Conservation (phyloP, 64 coral and sea anemone genomes). For the Pocillopora verrucosa region DNA sequence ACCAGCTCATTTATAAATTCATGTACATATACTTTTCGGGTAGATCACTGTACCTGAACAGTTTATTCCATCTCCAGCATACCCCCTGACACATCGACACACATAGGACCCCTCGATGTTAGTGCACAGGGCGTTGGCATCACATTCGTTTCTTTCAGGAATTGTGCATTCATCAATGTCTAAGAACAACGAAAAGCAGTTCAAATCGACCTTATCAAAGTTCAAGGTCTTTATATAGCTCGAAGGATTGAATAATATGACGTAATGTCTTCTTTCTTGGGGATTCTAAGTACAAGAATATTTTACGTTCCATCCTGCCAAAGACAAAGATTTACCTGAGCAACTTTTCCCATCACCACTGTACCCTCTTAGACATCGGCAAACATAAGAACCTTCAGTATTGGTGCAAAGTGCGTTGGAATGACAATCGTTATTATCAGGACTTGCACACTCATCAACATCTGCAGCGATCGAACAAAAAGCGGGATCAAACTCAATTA, state of each 20-base stretch:
- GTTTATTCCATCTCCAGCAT: slow-evolving; percentile 17
- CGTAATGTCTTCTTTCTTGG: too few species aligned
- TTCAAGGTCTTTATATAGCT: too few species aligned
- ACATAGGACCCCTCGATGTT: slow-evolving; percentile 35
- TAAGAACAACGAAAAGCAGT: background rate
- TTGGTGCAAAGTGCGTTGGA: slow-evolving; percentile 49
- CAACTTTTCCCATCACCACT: slow-evolving; percentile 63
- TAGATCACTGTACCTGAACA: slow-evolving; percentile 24
- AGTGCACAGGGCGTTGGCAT: slow-evolving; percentile 20
- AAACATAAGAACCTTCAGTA: background rate
- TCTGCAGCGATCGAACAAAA: background rate
- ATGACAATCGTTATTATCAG: background rate
- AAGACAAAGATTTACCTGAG: background rate
- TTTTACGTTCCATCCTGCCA: too few species aligned
- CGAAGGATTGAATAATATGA: too few species aligned
- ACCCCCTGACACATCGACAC: background rate
- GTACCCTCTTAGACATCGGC: slow-evolving; percentile 41
- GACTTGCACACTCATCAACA: slow-evolving; percentile 9
- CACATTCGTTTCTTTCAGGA: slow-evolving; percentile 10
- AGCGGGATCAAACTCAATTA: background rate
- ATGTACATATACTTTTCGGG: slow-evolving; percentile 24
- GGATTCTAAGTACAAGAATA: too few species aligned
- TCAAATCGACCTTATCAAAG: too few species aligned
- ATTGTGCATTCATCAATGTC: slow-evolving; percentile 36
- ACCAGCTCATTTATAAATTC: background rate